Conservation (phyloP, 2,113 vertebrate genomes). For the Rhodinocichla rosea region DNA sequence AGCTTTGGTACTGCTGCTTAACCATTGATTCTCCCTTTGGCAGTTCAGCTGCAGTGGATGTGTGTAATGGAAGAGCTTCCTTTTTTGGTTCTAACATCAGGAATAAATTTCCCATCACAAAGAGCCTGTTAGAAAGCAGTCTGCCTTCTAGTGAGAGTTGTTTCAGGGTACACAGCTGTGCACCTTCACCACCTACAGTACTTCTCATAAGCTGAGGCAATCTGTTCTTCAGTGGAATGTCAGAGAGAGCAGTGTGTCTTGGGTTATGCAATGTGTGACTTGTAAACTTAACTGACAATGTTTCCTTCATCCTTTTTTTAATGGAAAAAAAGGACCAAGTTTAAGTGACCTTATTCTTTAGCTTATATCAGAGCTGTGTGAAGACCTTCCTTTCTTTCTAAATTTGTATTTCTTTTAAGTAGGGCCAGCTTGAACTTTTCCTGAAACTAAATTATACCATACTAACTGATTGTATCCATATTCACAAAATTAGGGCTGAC, state of each 20-base stretch:
- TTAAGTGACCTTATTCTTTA: constrained; percentile 24
- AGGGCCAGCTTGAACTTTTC: not conserved
- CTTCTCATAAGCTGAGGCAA: not conserved
- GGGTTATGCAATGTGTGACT: not conserved
- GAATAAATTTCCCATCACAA: not conserved
- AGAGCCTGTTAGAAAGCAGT: not conserved
- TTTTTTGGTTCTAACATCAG: not conserved
- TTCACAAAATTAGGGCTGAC: not conserved
- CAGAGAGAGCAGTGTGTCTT: not conserved
- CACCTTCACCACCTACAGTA: not conserved
- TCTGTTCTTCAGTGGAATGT: not conserved
- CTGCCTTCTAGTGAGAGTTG: not conserved
- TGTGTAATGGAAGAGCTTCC: not conserved
- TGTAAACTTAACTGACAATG: not conserved
- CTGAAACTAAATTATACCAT: not conserved
- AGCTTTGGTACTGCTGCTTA: not conserved
- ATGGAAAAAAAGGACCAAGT: not conserved
- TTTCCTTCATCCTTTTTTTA: not conserved
- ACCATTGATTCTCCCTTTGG: not conserved
- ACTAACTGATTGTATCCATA: not conserved
- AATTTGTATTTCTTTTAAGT: not conserved
- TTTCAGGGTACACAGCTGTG: not conserved
- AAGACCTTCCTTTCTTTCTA: not conserved
- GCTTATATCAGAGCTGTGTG: not conserved
- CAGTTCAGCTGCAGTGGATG: not conserved